Evolutionary conservation across 2,888 invertebrate species (phyloP), one percentile per base, ranked within the genome.

Genomic region (Caenorhabditis sp.): DNA sequence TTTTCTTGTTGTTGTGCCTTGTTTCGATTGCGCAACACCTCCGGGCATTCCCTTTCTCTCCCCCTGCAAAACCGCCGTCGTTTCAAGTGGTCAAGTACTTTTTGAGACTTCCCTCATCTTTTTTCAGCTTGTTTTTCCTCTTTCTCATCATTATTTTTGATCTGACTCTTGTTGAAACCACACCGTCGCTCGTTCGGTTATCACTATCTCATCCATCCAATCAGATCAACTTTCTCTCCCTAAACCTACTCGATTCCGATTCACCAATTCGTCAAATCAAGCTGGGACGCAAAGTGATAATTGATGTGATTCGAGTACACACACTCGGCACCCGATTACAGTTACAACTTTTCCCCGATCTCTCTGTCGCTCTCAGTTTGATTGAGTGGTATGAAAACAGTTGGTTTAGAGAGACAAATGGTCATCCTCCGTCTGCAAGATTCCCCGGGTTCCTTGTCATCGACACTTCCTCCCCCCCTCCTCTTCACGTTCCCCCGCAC

Each of bases 261-360:
- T 71, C 62, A 71, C 70, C 70, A 56, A 72, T 72, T 64, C 72
- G 72, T 72, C 72, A 64, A 72, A 64, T 56, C 56, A 72, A 58
- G 58, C 56, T 64, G n/a, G n/a, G n/a, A 40, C 24, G 40, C 18
- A 35, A 72, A 72, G 47, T 72, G 72, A 72, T 64, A 72, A 72
- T 72, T 72, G 72, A 72, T 72, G 72, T 50, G 72, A 71, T 62
- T 62, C 37, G 55, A 62, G 50, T 58, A 40, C 26, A 22, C 13
- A 18, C 15, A 32, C 18, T 28, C 22, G 20, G n/a, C n/a, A 20
- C 40, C 2, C n/a, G 8, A 47, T 51, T 61, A 32, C 47, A 47
- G 47, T 70, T 69, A 69, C 69, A 69, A 69, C 60, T 61, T 70
- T 50, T 35, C 51, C n/a, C n/a, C n/a, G n/a, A n/a, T n/a, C n/a